These are phyloP conservation scores for Mantis religiosa DNA, from an alignment of 2,888 invertebrate genomes.

Conservation along the genomic window DNA sequence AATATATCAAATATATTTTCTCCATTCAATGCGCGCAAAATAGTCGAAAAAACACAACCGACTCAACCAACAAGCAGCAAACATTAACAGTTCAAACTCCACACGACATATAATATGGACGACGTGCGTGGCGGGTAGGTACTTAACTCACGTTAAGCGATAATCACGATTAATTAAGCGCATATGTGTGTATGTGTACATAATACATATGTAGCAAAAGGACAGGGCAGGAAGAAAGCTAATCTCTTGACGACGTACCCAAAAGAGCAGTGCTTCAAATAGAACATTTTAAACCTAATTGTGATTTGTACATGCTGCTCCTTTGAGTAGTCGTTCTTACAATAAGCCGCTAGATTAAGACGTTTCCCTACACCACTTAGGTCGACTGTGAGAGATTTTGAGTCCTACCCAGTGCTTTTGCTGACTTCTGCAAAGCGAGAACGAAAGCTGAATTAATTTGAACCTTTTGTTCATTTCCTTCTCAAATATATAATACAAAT, in stretches of 20 bases:
- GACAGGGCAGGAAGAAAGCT: background rate
- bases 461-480: background rate
- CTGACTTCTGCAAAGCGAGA: background rate
- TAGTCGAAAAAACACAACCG: constrained; percentile 22
- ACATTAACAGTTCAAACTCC: constrained; percentile 21
- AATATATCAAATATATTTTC: constrained; percentile 20
- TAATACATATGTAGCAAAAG: background rate
- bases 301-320: background rate
- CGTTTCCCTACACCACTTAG: background rate
- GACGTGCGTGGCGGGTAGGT: constrained; percentile 14
- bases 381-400: background rate
- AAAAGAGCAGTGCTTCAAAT: background rate
- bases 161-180: constrained; percentile 4
- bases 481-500: background rate
- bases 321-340: background rate
- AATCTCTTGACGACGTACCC: background rate
- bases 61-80: constrained; percentile 24
- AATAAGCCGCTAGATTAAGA: background rate
- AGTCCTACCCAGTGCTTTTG: background rate
- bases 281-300: too few species aligned
- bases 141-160: background rate
- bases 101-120: constrained; percentile 14
- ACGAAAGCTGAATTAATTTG: background rate
- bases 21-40: constrained; percentile 21
- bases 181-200: background rate